A percentile compares a stretch with the other conserved stretches of the same genome.
Evolutionary conservation across 2,888 invertebrate genomes (phyloP).

Genomic region (Anoplius nigerrimus): DNA sequence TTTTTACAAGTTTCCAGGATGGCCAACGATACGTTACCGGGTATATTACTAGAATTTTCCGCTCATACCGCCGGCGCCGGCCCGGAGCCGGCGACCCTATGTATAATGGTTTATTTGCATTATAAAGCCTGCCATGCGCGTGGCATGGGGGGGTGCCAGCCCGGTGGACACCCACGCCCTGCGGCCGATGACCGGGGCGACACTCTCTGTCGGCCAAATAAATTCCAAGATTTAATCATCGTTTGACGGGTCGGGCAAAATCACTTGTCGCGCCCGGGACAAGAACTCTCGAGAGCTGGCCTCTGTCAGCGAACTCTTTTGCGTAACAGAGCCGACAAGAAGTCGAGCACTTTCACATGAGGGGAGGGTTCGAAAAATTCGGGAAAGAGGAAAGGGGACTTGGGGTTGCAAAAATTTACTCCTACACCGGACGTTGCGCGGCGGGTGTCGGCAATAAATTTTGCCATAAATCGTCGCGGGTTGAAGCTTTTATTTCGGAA

Average conservation of each 20-base stretch:
- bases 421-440: no score
- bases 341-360: no score
- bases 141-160: slow-evolving; percentile 34
- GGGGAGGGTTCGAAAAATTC: no score
- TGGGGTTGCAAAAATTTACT: no score
- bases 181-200: slow-evolving; percentile 44
- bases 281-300: not conserved
- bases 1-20: slow-evolving; percentile 21
- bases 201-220: slow-evolving; percentile 50
- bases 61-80: slow-evolving; percentile 20
- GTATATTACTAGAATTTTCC: slow-evolving; percentile 29
- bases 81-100: slow-evolving; percentile 43
- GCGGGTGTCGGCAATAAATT: no score
- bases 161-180: slow-evolving; percentile 48
- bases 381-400: no score
- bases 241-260: slow-evolving; percentile 27
- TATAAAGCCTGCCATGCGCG: slow-evolving; percentile 55
- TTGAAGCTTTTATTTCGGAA: slow-evolving; percentile 9
- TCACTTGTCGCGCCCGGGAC: not conserved
- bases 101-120: slow-evolving; percentile 58
- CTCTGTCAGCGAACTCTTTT: not conserved
- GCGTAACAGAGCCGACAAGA: no score
- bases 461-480: no score
- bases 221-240: slow-evolving; percentile 51
- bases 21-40: slow-evolving; percentile 31